Evolutionary conservation across 2,113 vertebrate species (phyloP).

Genomic region (Malurus cyaneus): DNA sequence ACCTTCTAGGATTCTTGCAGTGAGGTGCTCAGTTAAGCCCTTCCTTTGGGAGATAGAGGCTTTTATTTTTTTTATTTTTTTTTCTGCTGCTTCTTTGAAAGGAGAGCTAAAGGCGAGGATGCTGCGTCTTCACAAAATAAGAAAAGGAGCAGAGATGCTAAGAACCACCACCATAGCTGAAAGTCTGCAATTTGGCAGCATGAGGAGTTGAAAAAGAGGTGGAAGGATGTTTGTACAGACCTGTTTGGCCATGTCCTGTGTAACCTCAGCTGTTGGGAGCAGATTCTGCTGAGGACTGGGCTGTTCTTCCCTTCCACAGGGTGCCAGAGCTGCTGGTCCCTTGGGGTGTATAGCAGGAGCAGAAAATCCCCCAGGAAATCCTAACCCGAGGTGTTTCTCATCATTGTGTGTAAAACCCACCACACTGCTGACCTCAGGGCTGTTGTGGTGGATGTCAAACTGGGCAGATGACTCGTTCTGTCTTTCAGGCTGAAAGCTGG

Average conservation of each 20-base stretch:
- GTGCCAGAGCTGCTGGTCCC: background rate
- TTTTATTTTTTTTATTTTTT: background rate
- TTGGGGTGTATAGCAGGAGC: too few relatives aligned
- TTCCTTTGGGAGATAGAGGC: background rate
- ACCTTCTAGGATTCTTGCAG: constrained; percentile 4
- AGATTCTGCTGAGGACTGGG: background rate
- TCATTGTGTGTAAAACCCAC: fast-evolving
- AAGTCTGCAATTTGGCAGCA: background rate
- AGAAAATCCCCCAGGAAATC: background rate
- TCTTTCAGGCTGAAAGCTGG: background rate
- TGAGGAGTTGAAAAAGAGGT: background rate
- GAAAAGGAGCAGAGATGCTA: background rate
- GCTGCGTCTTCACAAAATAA: background rate
- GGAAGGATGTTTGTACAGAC: background rate
- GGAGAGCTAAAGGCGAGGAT: background rate
- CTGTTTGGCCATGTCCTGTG: background rate
- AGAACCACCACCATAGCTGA: background rate
- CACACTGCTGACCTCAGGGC: background rate
- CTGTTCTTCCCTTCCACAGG: background rate
- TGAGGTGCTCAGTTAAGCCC: background rate
- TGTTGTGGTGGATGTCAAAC: background rate
- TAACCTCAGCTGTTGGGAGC: background rate
- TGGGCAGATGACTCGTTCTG: background rate
- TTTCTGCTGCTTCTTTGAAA: background rate
- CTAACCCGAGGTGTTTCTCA: fast-evolving